These are phyloP conservation scores for Xestoiulus laeticollis DNA, from an alignment of 2,888 invertebrate genomes.

Conservation along the genomic window DNA sequence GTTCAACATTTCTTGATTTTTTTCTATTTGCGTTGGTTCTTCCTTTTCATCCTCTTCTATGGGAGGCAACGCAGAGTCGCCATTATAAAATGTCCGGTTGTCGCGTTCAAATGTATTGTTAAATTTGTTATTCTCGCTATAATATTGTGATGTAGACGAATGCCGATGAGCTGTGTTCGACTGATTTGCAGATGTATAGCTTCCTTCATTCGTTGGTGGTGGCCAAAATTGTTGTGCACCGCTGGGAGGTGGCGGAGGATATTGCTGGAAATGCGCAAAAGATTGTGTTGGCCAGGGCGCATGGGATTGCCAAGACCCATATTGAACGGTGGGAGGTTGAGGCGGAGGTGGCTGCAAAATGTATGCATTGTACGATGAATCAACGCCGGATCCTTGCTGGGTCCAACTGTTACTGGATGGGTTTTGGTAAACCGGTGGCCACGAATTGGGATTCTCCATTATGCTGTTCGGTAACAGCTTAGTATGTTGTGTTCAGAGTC, in stretches of 20 bases:
- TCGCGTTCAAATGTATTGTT: neutral
- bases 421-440: neutral
- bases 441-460: neutral
- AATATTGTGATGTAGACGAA: neutral
- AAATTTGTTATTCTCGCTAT: neutral
- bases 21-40: neutral
- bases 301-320: neutral
- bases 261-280: neutral
- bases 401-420: neutral
- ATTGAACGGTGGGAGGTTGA: neutral
- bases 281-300: neutral
- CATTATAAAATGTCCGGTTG: neutral
- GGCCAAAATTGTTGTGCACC: neutral
- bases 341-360: neutral
- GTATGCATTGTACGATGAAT: neutral
- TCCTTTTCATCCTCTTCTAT: neutral
- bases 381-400: neutral
- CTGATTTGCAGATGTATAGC: neutral
- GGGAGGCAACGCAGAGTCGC: neutral
- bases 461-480: neutral
- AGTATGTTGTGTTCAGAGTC: neutral
- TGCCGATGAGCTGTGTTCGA: neutral
- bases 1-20: constrained; percentile 10
- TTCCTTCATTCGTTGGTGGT: neutral
- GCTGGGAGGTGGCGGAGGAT: neutral